Evolutionary conservation across 2,888 invertebrate species (phyloP).

Genomic region (Herminia tarsipennalis): DNA sequence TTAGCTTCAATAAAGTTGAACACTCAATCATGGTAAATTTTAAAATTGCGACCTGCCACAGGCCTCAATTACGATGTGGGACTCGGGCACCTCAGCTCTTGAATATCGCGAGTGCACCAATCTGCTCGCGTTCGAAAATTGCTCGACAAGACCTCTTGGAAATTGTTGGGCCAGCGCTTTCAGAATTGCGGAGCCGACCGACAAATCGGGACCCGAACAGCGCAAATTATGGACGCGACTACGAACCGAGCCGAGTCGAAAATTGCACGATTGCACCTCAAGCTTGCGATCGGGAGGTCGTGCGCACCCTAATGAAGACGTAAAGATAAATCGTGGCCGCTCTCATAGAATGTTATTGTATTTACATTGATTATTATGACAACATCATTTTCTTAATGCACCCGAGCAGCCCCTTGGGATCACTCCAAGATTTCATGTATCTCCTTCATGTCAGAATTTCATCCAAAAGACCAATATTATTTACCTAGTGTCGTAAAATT

Average conservation of each 20-base stretch:
- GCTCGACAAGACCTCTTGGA: slow-evolving; percentile 68
- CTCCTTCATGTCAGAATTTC: no score
- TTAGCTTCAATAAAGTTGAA: slow-evolving; percentile 66
- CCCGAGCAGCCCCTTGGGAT: no score
- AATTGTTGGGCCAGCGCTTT: slow-evolving; percentile 70
- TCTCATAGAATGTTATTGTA: slow-evolving; percentile 69
- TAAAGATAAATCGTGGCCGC: slow-evolving; percentile 74
- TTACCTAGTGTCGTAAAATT: no score
- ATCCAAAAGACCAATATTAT: no score
- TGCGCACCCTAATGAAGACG: slow-evolving; percentile 80
- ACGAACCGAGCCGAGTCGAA: slow-evolving; percentile 64
- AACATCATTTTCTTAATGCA: slow-evolving; percentile 74
- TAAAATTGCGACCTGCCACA: slow-evolving; percentile 78
- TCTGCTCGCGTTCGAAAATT: slow-evolving; percentile 72
- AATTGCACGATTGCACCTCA: slow-evolving; percentile 78
- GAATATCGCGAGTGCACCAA: slow-evolving; percentile 65
- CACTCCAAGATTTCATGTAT: no score
- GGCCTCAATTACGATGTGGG: slow-evolving; percentile 73
- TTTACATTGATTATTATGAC: slow-evolving; percentile 81
- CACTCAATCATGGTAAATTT: slow-evolving; percentile 78
- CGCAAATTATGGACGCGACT: slow-evolving; percentile 75
- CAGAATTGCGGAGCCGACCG: slow-evolving; percentile 68
- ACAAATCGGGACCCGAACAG: slow-evolving; percentile 72
- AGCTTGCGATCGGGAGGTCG: slow-evolving; percentile 72
- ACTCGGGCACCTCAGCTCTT: slow-evolving; percentile 62